Conservation (phyloP, 2,113 vertebrate species). For the Mormyrus iriodes region DNA sequence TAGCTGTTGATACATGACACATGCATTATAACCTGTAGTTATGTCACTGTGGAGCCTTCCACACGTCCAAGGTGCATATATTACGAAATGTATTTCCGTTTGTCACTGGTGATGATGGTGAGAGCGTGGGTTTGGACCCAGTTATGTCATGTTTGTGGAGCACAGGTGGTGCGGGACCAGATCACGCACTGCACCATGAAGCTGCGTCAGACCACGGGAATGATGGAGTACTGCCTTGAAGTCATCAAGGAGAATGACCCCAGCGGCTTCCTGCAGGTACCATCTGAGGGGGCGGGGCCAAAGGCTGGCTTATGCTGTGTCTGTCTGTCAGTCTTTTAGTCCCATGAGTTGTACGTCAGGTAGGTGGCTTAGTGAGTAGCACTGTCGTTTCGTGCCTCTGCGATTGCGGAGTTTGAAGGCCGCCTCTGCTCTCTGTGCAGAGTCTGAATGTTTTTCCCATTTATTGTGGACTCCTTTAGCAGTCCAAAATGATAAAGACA, state of each 20-base stretch:
- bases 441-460: neutral
- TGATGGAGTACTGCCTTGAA: slow-evolving; percentile 96
- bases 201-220: slow-evolving; percentile 93
- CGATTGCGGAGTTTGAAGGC: neutral
- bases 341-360: neutral
- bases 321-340: neutral
- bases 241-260: slow-evolving; percentile 96
- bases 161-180: slow-evolving; percentile 93
- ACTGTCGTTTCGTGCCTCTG: neutral
- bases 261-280: slow-evolving; percentile 91
- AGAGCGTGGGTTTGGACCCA: neutral
- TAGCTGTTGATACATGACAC: neutral
- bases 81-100: neutral
- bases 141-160: neutral
- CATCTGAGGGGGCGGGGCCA: neutral
- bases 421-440: neutral
- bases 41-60: neutral
- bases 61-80: neutral
- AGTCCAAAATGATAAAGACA: neutral
- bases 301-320: neutral
- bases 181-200: slow-evolving; percentile 97
- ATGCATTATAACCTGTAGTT: neutral
- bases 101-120: neutral
- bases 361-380: neutral
- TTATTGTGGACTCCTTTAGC: neutral